Evolutionary conservation across 2,113 vertebrate genomes (phyloP).

Genomic region (Hippocampus mohnikei): DNA sequence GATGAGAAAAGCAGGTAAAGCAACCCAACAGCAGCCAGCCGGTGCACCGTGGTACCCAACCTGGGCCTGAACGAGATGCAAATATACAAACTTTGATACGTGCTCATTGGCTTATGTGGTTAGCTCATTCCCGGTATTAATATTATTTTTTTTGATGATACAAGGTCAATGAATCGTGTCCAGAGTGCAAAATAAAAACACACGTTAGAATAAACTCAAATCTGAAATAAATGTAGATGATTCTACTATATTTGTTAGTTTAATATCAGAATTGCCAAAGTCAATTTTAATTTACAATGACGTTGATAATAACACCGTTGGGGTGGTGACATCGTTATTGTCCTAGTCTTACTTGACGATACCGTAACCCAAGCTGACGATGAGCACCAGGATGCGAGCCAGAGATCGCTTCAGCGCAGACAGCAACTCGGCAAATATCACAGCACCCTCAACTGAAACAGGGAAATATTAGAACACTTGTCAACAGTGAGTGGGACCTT

Average conservation of each 20-base stretch:
- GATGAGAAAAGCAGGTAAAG: slow-evolving; percentile 92
- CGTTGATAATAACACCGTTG: no score
- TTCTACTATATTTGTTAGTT: no score
- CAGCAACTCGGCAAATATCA: slow-evolving; percentile 90
- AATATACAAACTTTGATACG: neutral
- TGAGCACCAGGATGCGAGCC: slow-evolving; percentile 90
- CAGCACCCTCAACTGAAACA: slow-evolving; percentile 80
- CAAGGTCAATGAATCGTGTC: no score
- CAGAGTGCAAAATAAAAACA: no score
- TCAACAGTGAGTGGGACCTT: neutral
- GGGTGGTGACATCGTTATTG: neutral
- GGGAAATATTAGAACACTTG: neutral
- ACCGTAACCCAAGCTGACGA: slow-evolving; percentile 92
- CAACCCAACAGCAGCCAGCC: slow-evolving; percentile 84
- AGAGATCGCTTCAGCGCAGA: slow-evolving; percentile 90
- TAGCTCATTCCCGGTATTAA: no score
- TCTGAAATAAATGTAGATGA: no score
- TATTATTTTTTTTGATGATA: no score
- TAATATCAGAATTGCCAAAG: no score
- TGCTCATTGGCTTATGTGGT: no score
- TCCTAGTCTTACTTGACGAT: slow-evolving; percentile 85
- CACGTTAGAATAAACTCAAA: no score
- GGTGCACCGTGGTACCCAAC: slow-evolving; percentile 88
- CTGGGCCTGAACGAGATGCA: slow-evolving; percentile 74
- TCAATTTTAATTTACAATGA: no score